Evolutionary conservation across 2,888 invertebrate genomes (phyloP).

Genomic region (Xylocampa areola): DNA sequence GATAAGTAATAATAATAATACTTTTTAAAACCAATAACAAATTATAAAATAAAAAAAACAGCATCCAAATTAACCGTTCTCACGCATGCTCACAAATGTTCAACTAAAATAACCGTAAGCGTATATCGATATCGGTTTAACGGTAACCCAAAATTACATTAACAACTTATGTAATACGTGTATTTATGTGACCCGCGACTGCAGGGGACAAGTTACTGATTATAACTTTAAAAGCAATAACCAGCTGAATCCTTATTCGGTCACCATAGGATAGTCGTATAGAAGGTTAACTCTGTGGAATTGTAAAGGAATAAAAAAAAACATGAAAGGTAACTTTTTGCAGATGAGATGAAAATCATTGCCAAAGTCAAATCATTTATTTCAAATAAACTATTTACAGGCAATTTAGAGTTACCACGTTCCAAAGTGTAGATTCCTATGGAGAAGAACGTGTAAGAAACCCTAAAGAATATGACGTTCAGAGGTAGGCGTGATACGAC

Average conservation of each 20-base stretch:
- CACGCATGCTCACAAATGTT: not conserved
- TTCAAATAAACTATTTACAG: too few relatives aligned
- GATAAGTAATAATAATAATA: too few relatives aligned
- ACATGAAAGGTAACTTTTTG: too few relatives aligned
- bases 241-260: conserved; percentile 14
- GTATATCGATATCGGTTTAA: conserved; percentile 20
- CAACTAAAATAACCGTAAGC: conserved; percentile 7
- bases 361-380: too few relatives aligned
- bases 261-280: not conserved
- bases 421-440: too few relatives aligned
- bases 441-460: too few relatives aligned
- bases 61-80: not conserved
- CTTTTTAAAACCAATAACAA: not conserved
- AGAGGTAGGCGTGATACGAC: too few relatives aligned
- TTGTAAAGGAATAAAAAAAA: too few relatives aligned
- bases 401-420: too few relatives aligned
- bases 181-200: conserved; percentile 33
- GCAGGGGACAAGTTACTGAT: conserved; percentile 21
- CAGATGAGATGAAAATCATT: too few relatives aligned
- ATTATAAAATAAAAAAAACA: not conserved
- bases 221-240: conserved; percentile 22
- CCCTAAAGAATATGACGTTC: too few relatives aligned
- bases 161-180: conserved; percentile 35
- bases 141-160: conserved; percentile 44
- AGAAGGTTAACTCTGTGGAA: conserved; percentile 20